Conservation (phyloP, 2,113 vertebrate genomes). For the Chlorodrepanis virens region DNA sequence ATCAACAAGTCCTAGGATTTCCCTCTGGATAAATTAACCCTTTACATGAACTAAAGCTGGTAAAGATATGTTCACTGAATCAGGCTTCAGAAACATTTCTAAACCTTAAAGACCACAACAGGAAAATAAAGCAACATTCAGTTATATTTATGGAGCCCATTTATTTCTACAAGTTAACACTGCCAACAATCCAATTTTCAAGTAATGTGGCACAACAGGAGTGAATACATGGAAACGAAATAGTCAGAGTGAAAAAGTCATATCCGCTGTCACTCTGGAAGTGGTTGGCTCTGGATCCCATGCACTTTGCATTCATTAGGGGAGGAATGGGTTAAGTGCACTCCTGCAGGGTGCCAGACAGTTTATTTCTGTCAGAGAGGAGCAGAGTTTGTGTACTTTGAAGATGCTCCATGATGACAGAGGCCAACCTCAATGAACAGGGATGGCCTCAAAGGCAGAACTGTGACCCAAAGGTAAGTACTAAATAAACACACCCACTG, state of each 20-base stretch:
- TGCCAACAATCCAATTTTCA: background rate
- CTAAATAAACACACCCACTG: background rate
- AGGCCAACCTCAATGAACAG: background rate
- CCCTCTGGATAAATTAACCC: background rate
- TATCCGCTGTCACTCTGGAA: accelerated
- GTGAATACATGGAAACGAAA: background rate
- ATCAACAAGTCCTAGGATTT: background rate
- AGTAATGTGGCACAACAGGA: background rate
- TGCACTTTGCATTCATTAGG: background rate
- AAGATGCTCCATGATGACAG: background rate
- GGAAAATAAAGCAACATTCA: background rate
- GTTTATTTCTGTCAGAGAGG: background rate
- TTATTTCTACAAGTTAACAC: constrained; percentile 39
- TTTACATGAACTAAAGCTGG: background rate
- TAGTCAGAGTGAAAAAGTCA: background rate
- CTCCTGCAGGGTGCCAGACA: background rate
- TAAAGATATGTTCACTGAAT: background rate
- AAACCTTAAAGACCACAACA: accelerated
- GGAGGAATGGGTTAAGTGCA: background rate
- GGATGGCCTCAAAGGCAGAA: background rate
- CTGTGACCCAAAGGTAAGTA: background rate
- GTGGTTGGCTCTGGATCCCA: background rate
- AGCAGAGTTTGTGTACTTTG: background rate
- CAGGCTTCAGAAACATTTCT: background rate
- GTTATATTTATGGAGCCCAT: background rate